Percentiles rank a stretch among this genome's conserved stretches.
phyloP scores from a whole-genome alignment of 1,140 invertebrate species.

The Micrasema minimum region DNA sequence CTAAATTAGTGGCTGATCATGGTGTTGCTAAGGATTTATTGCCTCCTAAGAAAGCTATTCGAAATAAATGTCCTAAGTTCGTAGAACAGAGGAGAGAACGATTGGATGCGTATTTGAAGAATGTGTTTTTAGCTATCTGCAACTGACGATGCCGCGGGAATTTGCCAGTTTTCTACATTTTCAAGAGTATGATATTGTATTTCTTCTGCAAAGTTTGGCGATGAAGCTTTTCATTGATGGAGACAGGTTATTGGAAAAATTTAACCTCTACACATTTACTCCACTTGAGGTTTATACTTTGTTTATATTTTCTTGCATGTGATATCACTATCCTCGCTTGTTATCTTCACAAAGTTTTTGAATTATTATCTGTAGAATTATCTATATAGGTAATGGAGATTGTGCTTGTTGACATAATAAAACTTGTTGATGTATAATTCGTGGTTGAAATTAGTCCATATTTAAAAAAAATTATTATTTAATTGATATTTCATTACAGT shows the following conservation, averaged over 20 bases:
- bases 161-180: conserved; percentile 84
- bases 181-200: conserved; percentile 85
- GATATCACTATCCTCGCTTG: neutral
- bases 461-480: too few species aligned
- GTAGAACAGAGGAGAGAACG: conserved; percentile 83
- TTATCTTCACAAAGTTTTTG: too few species aligned
- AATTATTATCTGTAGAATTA: too few species aligned
- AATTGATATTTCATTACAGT: too few species aligned
- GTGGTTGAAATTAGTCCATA: too few species aligned
- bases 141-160: conserved; percentile 77
- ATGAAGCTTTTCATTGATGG: conserved; percentile 77
- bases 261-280: conserved; percentile 73
- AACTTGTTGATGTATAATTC: too few species aligned
- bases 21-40: conserved; percentile 83
- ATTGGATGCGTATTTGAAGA: conserved; percentile 84
- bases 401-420: too few species aligned
- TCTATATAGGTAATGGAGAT: too few species aligned
- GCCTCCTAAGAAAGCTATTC: conserved; percentile 88
- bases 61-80: conserved; percentile 78
- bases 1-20: conserved; percentile 80
- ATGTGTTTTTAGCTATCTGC: conserved; percentile 78
- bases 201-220: conserved; percentile 82
- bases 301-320: conserved; percentile 37
- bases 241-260: conserved; percentile 71
- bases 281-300: conserved; percentile 74